Conservation (phyloP, 2,113 vertebrate genomes). For the Lasiurus borealis region DNA sequence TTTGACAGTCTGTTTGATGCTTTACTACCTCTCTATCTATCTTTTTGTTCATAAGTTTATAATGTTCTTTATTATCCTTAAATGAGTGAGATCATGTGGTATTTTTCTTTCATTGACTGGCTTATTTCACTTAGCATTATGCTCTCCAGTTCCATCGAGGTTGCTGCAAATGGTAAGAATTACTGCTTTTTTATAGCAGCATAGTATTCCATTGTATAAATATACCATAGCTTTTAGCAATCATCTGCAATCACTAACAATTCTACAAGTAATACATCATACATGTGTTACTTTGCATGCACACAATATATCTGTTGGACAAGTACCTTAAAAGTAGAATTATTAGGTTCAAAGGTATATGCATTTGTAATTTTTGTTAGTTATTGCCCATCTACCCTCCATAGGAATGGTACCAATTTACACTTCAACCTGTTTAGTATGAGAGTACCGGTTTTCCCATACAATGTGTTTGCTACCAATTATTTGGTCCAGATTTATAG, state of each 20-base stretch:
- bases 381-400: not conserved
- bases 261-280: not conserved
- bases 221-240: not conserved
- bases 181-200: no score
- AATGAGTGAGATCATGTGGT: no score
- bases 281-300: not conserved
- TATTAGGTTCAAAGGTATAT: not conserved
- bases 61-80: no score
- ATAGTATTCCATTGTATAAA: no score
- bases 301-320: not conserved
- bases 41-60: no score
- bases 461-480: not conserved
- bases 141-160: no score
- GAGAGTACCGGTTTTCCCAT: not conserved
- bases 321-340: not conserved
- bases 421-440: not conserved
- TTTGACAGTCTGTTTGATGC: no score
- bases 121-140: no score
- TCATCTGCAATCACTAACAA: not conserved
- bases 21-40: no score
- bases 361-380: not conserved
- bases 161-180: no score
- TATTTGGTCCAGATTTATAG: not conserved
- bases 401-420: not conserved
- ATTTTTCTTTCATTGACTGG: no score